Evolutionary conservation across 2,888 invertebrate genomes (phyloP).

Genomic region (Parapristionchus giblindavisi): DNA sequence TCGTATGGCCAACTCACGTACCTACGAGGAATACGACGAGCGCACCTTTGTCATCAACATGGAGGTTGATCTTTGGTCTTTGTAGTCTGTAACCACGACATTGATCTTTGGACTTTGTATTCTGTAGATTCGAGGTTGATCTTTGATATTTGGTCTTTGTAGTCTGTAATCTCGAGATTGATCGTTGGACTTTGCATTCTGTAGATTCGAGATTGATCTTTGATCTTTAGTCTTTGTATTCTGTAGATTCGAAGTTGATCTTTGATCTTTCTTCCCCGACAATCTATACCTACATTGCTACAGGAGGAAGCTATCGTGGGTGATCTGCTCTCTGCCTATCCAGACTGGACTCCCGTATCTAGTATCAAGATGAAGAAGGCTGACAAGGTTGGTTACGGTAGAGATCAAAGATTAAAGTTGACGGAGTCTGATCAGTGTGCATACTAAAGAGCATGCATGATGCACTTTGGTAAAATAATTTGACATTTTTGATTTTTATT

Average conservation of each 20-base stretch:
- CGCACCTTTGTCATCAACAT: not conserved
- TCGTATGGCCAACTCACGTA: conserved; percentile 31
- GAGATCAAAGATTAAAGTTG: not conserved
- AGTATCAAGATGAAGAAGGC: conserved; percentile 26
- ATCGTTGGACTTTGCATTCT: too few species aligned
- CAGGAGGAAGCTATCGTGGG: conserved; percentile 22
- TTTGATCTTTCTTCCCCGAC: too few species aligned
- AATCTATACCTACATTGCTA: too few species aligned
- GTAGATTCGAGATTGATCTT: too few species aligned
- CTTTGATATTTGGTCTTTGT: not conserved
- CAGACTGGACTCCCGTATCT: conserved; percentile 19
- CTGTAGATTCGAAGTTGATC: too few species aligned
- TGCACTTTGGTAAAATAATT: not conserved
- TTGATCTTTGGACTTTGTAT: too few species aligned
- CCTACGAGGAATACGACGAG: conserved; percentile 25
- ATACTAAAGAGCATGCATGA: not conserved
- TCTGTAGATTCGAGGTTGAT: too few species aligned
- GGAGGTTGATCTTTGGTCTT: not conserved
- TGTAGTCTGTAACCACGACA: not conserved
- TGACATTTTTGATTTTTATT: not conserved
- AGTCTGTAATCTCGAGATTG: too few species aligned
- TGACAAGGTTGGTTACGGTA: conserved; percentile 10
- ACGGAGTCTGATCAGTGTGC: not conserved
- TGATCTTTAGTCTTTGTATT: too few species aligned
- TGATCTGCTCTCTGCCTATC: conserved; percentile 21